These are phyloP conservation scores for Acrobasis consociella DNA, from an alignment of 2,888 invertebrate genomes.

Conservation along the genomic window DNA sequence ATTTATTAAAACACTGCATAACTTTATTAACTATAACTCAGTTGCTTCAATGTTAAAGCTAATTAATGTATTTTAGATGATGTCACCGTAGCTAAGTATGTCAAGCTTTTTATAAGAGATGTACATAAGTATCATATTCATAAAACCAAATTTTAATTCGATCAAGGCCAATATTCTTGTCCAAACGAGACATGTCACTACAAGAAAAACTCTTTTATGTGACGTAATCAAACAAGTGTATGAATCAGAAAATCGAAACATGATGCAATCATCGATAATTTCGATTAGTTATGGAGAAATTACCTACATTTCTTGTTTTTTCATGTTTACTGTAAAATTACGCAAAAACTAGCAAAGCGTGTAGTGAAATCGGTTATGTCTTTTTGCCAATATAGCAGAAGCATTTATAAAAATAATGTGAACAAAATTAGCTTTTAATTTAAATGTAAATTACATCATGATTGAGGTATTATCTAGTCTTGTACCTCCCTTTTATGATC, in stretches of 20 bases:
- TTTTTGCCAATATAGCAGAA: too few species aligned
- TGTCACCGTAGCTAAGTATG: constrained; percentile 17
- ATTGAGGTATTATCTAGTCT: background rate
- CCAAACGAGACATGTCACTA: constrained; percentile 36
- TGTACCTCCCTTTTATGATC: background rate
- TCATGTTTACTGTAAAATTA: too few species aligned
- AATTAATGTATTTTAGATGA: constrained; percentile 19
- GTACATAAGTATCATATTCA: constrained; percentile 8
- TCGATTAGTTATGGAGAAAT: background rate
- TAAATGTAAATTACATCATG: background rate
- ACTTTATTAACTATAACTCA: constrained; percentile 55
- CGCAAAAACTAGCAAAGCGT: too few species aligned
- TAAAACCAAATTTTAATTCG: constrained; percentile 21
- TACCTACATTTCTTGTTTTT: too few species aligned
- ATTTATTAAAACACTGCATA: constrained; percentile 40
- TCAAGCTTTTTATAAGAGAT: constrained; percentile 16
- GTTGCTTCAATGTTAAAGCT: constrained; percentile 7
- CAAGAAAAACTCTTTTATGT: constrained; percentile 24
- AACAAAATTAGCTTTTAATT: background rate
- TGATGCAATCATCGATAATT: constrained; percentile 29
- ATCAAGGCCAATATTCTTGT: constrained; percentile 22
- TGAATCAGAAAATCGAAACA: constrained; percentile 28
- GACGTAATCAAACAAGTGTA: constrained; percentile 22
- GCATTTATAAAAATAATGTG: background rate
- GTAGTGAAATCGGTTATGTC: too few species aligned